Conservation (phyloP, 2,888 invertebrate genomes). For the Resseliella maxima region DNA sequence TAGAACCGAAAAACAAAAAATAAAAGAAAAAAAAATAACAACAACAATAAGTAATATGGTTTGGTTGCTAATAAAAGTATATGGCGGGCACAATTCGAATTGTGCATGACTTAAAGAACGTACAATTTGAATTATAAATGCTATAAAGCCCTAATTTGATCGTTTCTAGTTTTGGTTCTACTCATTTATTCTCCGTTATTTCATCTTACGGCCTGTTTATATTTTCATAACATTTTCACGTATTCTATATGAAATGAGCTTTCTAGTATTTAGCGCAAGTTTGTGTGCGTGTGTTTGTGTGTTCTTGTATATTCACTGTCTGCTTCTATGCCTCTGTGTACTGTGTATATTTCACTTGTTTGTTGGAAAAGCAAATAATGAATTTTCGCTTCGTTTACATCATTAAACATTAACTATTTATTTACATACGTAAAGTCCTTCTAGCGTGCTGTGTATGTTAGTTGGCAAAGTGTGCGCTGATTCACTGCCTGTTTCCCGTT, state of each 20-base stretch:
- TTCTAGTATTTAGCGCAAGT: background rate
- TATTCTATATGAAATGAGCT: background rate
- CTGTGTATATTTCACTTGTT: background rate
- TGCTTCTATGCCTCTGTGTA: background rate
- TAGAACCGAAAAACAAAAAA: no score
- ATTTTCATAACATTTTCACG: constrained; percentile 26
- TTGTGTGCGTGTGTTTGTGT: background rate
- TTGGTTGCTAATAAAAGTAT: background rate
- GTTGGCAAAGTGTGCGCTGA: background rate
- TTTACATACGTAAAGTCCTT: constrained; percentile 52
- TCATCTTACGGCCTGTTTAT: background rate
- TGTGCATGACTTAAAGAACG: constrained; percentile 19
- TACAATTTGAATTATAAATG: constrained; percentile 55
- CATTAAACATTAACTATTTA: constrained; percentile 51
- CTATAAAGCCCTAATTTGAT: constrained; percentile 49
- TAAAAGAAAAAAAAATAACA: background rate
- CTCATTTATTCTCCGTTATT: background rate
- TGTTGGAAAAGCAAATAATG: constrained; percentile 33
- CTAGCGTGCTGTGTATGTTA: background rate
- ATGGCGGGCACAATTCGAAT: constrained; percentile 4
- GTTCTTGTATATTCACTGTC: background rate
- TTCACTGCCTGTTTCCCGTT: background rate
- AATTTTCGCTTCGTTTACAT: constrained; percentile 55
- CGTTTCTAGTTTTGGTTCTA: constrained; percentile 38
- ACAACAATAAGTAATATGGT: background rate